A percentile compares a stretch with the other conserved stretches of the same genome.
Evolutionary conservation across 2,888 invertebrate species (phyloP).

Genomic region (Leptothorax acervorum): DNA sequence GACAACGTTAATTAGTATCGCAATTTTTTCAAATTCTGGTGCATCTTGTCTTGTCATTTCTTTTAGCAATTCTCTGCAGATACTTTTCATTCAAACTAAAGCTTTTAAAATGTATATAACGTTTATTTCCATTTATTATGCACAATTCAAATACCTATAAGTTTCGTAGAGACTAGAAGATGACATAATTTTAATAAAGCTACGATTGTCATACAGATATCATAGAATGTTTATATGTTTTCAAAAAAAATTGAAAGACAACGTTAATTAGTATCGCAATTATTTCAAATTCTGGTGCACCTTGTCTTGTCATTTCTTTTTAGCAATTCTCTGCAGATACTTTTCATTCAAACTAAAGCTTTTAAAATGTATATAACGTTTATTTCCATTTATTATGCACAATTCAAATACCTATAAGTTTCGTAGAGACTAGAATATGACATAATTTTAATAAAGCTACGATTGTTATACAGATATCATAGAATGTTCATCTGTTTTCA

Average conservation of each 20-base stretch:
- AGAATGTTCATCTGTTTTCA: neutral
- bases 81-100: neutral
- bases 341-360: neutral
- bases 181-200: slow-evolving; percentile 1
- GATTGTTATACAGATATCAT: neutral
- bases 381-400: neutral
- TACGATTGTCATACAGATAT: neutral
- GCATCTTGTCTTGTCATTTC: too few species aligned
- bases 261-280: neutral
- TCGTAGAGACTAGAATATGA: neutral
- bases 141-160: neutral
- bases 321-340: too few species aligned
- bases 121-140: neutral
- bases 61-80: too few species aligned
- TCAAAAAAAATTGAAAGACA: neutral
- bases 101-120: neutral
- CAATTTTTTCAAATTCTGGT: too few species aligned
- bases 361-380: neutral
- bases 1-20: too few species aligned
- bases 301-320: too few species aligned
- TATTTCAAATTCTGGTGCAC: too few species aligned
- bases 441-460: neutral
- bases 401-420: neutral
- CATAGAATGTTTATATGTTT: neutral
- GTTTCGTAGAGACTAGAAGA: neutral